Percentiles rank a stretch among this genome's conserved stretches.
Conservation (phyloP, 2,888 invertebrate species). For the Odontocerum albicorne region DNA sequence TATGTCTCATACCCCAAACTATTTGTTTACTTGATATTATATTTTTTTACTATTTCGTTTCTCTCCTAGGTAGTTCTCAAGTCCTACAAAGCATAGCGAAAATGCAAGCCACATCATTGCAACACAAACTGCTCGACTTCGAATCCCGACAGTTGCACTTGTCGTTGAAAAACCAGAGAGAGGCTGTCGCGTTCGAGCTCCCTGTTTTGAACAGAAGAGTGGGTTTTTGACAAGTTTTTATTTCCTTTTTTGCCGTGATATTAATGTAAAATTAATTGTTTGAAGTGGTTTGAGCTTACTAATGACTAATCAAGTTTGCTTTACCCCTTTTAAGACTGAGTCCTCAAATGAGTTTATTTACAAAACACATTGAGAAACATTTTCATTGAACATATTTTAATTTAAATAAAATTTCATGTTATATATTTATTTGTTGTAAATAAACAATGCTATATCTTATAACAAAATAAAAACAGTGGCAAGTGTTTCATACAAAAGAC, state of each 20-base stretch:
- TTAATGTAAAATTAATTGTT: too few species aligned
- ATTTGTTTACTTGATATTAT: too few species aligned
- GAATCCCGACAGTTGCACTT: constrained; percentile 29
- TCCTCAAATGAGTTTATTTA: too few species aligned
- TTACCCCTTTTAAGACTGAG: too few species aligned
- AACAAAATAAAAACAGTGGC: background rate
- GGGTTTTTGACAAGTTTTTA: constrained; percentile 11
- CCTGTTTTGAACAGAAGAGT: constrained; percentile 32
- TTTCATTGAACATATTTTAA: background rate
- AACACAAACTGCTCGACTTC: constrained; percentile 25
- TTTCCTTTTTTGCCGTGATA: too few species aligned
- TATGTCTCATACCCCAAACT: too few species aligned
- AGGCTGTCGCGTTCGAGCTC: constrained; percentile 23
- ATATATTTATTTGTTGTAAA: background rate
- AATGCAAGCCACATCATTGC: constrained; percentile 29
- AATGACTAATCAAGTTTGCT: too few species aligned
- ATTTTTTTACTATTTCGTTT: too few species aligned
- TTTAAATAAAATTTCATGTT: background rate
- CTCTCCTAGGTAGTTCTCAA: constrained; percentile 26
- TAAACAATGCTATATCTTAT: background rate
- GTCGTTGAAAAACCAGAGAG: constrained; percentile 24
- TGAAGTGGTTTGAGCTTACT: too few species aligned
- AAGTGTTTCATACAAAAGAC: too few species aligned
- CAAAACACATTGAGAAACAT: too few species aligned
- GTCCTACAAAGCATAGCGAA: constrained; percentile 22